These are phyloP conservation scores for Epinephelus cyanopodus DNA, from an alignment of 2,113 vertebrate species.

Conservation along the genomic window DNA sequence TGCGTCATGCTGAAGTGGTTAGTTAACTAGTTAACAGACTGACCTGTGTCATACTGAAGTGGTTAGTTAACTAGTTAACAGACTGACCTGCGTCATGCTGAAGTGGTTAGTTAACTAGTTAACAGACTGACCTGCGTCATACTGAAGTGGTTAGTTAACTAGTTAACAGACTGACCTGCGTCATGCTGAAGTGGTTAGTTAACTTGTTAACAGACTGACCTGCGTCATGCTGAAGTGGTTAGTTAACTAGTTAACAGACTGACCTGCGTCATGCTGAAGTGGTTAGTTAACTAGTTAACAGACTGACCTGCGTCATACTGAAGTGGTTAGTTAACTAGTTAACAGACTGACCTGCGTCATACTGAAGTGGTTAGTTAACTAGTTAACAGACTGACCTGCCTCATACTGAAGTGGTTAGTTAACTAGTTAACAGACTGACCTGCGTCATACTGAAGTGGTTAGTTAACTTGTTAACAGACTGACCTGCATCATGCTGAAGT, in stretches of 20 bases:
- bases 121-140: constrained; percentile 82
- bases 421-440: too few relatives aligned
- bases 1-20: too few relatives aligned
- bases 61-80: too few relatives aligned
- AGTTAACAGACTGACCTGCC: too few relatives aligned
- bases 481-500: too few relatives aligned
- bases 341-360: constrained; percentile 82
- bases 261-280: constrained; percentile 92
- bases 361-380: constrained; percentile 86
- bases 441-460: too few relatives aligned
- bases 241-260: too few relatives aligned
- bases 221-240: constrained; percentile 93
- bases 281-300: constrained; percentile 32
- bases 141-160: constrained; percentile 86
- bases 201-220: too few relatives aligned
- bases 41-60: too few relatives aligned
- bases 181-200: constrained; percentile 91
- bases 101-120: constrained; percentile 80
- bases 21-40: too few relatives aligned
- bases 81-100: constrained; percentile 87
- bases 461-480: too few relatives aligned
- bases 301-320: constrained; percentile 87
- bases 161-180: constrained; percentile 37
- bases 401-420: too few relatives aligned
- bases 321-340: constrained; percentile 80